These are phyloP conservation scores for Zygaena filipendulae DNA, from an alignment of 2,888 invertebrate genomes.

Conservation along the genomic window DNA sequence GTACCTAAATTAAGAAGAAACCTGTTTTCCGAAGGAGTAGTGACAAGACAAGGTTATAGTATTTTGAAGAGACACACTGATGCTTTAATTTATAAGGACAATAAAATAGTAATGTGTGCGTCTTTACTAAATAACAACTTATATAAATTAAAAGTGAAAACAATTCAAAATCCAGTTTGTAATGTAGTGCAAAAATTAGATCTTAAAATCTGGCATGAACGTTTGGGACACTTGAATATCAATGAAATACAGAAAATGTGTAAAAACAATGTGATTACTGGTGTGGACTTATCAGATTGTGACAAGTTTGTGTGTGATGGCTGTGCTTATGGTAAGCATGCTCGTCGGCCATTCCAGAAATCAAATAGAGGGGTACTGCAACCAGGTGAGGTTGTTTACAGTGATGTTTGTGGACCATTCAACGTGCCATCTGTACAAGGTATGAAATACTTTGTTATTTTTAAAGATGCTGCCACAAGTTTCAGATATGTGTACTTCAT, in stretches of 20 bases:
- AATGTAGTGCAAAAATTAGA: constrained; percentile 17
- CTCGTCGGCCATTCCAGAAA: constrained; percentile 4
- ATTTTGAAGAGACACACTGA: constrained; percentile 7
- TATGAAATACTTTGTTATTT: constrained; percentile 14
- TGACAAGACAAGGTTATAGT: constrained; percentile 6
- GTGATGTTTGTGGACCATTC: constrained; percentile 13
- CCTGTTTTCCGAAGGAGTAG: constrained; percentile 13
- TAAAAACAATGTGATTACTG: constrained; percentile 4
- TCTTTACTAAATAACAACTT: constrained; percentile 11
- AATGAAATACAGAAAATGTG: constrained; percentile 11
- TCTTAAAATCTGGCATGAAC: constrained; percentile 15
- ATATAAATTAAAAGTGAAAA: constrained; percentile 14
- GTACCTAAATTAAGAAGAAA: constrained; percentile 12
- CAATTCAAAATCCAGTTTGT: constrained; percentile 8
- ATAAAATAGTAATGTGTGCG: constrained; percentile 12
- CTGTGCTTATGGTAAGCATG: constrained; percentile 11
- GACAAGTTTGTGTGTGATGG: constrained; percentile 9
- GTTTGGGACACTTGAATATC: constrained; percentile 11
- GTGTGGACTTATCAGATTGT: constrained; percentile 1
- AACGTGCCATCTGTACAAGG: constrained; percentile 6
- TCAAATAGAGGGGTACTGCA: constrained; percentile 4
- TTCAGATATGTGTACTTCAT: constrained; percentile 8
- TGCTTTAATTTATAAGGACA: constrained; percentile 11
- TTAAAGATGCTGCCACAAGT: constrained; percentile 11
- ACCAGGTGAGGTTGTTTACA: constrained; percentile 9